A percentile compares a stretch with the other conserved stretches of the same genome.
Evolutionary conservation across 2,797 vertebrate species (phyloP).

Genomic region (Gymnothorax reevesii): DNA sequence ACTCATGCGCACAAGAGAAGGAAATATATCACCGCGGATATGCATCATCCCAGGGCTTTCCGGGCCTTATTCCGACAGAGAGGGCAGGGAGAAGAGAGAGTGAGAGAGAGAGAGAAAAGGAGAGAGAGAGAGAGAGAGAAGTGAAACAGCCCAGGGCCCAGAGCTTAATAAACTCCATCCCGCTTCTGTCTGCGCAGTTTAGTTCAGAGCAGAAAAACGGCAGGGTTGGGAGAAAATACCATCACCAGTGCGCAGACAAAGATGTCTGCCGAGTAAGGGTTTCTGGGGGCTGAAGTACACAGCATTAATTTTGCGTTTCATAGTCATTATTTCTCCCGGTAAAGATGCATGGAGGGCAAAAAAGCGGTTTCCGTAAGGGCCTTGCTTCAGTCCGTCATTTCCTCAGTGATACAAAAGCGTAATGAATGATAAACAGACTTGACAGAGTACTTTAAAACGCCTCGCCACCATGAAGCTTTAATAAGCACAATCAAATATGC

Average conservation of each 20-base stretch:
- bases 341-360: not conserved
- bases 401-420: constrained; percentile 37
- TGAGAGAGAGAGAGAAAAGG: too few species aligned
- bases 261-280: not conserved
- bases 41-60: constrained; percentile 3
- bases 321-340: not conserved
- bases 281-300: not conserved
- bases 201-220: not conserved
- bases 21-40: constrained; percentile 18
- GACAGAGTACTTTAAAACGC: constrained; percentile 53
- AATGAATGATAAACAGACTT: constrained; percentile 57
- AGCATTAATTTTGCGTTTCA: not conserved
- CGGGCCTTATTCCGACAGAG: not conserved
- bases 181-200: constrained; percentile 35
- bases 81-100: not conserved
- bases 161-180: constrained; percentile 44
- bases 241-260: not conserved
- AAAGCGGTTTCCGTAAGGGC: not conserved
- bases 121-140: constrained; percentile 2
- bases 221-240: not conserved
- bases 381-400: not conserved
- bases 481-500: constrained; percentile 67
- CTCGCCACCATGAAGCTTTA: constrained; percentile 62
- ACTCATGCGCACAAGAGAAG: not conserved
- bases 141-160: constrained; percentile 33